Conservation (phyloP, 2,113 vertebrate genomes). For the Ceuthmochares aereus region DNA sequence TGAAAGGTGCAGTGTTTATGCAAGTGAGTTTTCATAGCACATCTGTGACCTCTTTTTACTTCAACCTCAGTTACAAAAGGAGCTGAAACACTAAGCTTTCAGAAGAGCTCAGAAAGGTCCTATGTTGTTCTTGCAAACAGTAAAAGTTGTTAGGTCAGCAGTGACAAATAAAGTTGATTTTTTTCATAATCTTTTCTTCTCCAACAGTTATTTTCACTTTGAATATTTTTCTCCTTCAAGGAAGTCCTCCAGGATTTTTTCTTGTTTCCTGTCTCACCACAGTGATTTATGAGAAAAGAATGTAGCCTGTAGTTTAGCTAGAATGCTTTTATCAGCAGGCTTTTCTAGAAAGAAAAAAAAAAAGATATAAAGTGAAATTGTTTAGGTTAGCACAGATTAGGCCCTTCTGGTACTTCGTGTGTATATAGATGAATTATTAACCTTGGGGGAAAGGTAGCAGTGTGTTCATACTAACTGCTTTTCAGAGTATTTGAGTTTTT, state of each 20-base stretch:
- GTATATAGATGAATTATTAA: neutral
- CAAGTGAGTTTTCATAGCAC: neutral
- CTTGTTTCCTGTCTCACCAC: neutral
- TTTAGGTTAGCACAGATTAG: neutral
- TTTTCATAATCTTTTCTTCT: neutral
- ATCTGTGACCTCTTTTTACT: neutral
- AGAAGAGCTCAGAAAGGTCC: neutral
- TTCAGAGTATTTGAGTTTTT: neutral
- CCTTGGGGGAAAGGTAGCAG: neutral
- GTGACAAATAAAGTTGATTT: neutral
- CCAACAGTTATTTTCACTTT: neutral
- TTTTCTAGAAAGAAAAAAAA: neutral
- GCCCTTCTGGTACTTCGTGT: neutral
- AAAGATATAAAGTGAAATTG: neutral
- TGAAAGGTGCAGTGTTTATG: neutral
- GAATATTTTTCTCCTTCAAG: neutral
- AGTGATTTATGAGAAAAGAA: neutral
- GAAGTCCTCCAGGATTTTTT: neutral
- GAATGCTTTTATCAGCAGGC: neutral
- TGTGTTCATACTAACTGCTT: neutral
- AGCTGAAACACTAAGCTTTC: neutral
- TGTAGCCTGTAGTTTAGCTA: neutral
- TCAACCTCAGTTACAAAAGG: neutral
- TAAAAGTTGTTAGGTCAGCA: neutral
- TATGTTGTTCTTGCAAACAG: neutral